Conservation (phyloP, 2,797 vertebrate genomes). For the Graptemys geographica region DNA sequence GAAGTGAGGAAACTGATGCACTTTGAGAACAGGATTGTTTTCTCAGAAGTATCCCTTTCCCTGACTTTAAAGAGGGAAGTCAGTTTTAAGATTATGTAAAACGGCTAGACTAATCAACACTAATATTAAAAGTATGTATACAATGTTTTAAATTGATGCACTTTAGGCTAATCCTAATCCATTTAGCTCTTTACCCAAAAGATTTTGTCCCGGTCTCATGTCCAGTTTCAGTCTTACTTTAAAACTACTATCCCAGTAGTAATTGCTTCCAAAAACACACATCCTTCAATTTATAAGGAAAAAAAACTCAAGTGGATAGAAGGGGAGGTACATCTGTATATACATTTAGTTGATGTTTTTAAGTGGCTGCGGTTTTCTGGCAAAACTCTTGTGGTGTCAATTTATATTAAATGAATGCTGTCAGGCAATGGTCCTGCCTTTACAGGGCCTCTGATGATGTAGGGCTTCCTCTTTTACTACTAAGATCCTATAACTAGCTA, state of each 20-base stretch:
- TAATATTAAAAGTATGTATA: neutral
- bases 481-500: neutral
- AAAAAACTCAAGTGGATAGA: neutral
- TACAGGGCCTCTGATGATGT: neutral
- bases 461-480: neutral
- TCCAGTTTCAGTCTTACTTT: neutral
- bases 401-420: neutral
- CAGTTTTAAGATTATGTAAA: neutral
- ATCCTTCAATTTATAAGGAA: neutral
- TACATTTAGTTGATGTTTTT: neutral
- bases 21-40: neutral
- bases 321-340: neutral
- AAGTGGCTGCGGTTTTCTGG: neutral
- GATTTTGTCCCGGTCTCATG: neutral
- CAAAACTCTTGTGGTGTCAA: neutral
- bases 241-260: neutral
- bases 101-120: neutral
- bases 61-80: neutral
- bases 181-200: neutral
- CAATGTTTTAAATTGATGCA: neutral
- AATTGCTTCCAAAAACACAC: neutral
- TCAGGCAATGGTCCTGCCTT: neutral
- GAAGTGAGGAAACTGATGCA: neutral
- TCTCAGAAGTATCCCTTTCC: neutral
- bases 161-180: neutral